Conservation (phyloP, 2,888 invertebrate species). For the Axea sp. region DNA sequence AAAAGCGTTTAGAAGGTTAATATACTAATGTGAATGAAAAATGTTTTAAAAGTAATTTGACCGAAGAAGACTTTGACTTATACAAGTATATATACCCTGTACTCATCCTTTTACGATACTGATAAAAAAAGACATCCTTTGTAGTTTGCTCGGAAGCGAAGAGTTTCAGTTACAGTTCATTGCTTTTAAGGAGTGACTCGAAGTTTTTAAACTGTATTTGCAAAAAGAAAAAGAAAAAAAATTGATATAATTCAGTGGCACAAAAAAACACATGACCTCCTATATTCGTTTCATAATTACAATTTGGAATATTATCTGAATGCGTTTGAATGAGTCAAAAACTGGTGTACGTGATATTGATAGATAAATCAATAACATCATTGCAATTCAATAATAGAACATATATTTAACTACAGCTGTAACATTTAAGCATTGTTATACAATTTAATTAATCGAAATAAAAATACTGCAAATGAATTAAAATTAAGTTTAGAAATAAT, state of each 20-base stretch:
- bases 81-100: constrained; percentile 11
- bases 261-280: constrained; percentile 5
- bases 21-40: not conserved
- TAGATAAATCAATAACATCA: no score
- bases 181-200: constrained; percentile 35
- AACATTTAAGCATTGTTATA: no score
- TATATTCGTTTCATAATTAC: constrained; percentile 23
- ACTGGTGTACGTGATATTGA: no score
- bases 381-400: no score
- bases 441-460: no score
- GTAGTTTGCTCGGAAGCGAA: constrained; percentile 36
- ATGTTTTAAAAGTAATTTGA: no score
- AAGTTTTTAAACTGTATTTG: constrained; percentile 36
- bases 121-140: constrained; percentile 41
- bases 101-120: constrained; percentile 28
- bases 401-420: no score
- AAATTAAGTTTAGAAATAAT: no score
- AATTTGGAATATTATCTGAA: no score
- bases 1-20: no score
- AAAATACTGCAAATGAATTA: no score
- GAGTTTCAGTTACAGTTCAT: constrained; percentile 50
- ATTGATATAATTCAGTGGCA: constrained; percentile 13
- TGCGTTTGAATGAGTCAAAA: no score
- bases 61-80: constrained; percentile 16
- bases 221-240: constrained; percentile 5